Conservation (phyloP, 2,888 invertebrate species). For the Alentia gelatinosa region DNA sequence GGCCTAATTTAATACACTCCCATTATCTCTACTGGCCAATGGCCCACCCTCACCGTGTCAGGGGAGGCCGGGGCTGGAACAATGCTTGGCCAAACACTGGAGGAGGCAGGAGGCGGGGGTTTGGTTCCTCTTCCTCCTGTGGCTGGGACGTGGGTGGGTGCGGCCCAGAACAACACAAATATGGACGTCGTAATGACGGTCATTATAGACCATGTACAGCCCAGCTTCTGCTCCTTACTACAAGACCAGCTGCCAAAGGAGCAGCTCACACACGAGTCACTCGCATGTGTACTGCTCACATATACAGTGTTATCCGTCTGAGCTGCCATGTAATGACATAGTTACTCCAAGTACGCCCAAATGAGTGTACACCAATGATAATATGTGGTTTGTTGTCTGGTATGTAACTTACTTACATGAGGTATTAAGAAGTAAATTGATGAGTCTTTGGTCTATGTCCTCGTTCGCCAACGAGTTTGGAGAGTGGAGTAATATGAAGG, state of each 20-base stretch:
- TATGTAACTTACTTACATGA: no score
- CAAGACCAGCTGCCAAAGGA: neutral
- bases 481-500: no score
- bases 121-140: neutral
- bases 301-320: no score
- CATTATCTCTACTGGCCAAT: constrained; percentile 42
- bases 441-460: no score
- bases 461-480: no score
- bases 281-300: neutral
- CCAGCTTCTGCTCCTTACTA: neutral
- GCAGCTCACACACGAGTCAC: neutral
- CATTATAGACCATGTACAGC: neutral
- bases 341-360: no score
- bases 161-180: constrained; percentile 26
- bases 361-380: no score
- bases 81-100: constrained; percentile 37
- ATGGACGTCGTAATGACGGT: neutral
- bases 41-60: neutral
- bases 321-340: no score
- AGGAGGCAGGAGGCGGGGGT: neutral
- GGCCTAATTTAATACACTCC: constrained; percentile 51
- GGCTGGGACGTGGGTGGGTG: neutral
- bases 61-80: constrained; percentile 20
- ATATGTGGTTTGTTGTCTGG: no score
- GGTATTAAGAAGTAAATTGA: no score